These are phyloP conservation scores for Misgurnus mizolepis DNA, from an alignment of 2,113 vertebrate genomes.

Conservation along the genomic window DNA sequence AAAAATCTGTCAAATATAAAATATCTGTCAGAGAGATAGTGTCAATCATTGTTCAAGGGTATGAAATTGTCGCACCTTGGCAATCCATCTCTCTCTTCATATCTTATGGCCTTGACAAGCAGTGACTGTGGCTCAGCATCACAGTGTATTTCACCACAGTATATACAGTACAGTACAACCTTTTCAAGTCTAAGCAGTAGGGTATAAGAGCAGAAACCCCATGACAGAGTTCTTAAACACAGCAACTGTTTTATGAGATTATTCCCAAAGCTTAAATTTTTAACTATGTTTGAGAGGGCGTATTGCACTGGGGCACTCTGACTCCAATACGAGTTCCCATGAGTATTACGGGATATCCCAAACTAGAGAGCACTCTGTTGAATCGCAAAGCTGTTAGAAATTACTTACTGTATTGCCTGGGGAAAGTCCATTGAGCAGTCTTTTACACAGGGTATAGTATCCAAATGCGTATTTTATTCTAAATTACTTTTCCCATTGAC, in stretches of 20 bases:
- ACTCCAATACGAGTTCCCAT: background rate
- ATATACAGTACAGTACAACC: background rate
- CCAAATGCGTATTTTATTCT: constrained; percentile 60
- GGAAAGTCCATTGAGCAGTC: background rate
- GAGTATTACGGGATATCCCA: background rate
- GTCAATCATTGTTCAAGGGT: constrained; percentile 15
- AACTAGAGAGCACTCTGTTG: constrained; percentile 1
- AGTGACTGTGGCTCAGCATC: constrained; percentile 3
- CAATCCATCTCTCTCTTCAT: background rate
- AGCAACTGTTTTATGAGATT: constrained; percentile 26
- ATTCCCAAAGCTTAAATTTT: constrained; percentile 38
- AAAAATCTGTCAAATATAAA: background rate
- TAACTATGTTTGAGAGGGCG: constrained; percentile 12
- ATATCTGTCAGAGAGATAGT: constrained; percentile 1
- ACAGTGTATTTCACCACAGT: constrained; percentile 1
- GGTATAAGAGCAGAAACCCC: constrained; percentile 12
- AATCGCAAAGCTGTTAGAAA: constrained; percentile 46
- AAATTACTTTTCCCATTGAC: constrained; percentile 67
- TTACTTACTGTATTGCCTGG: constrained; percentile 32
- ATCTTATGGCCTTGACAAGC: constrained; percentile 11
- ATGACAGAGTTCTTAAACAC: constrained; percentile 4
- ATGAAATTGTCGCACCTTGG: constrained; percentile 16
- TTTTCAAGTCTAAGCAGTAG: constrained; percentile 35
- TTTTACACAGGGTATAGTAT: constrained; percentile 50
- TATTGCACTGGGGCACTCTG: background rate